Percentiles rank a stretch among this genome's conserved stretches.
These are phyloP conservation scores for Eonycteris spelaea DNA, from an alignment of 2,113 vertebrate genomes.

Conservation along the genomic window DNA sequence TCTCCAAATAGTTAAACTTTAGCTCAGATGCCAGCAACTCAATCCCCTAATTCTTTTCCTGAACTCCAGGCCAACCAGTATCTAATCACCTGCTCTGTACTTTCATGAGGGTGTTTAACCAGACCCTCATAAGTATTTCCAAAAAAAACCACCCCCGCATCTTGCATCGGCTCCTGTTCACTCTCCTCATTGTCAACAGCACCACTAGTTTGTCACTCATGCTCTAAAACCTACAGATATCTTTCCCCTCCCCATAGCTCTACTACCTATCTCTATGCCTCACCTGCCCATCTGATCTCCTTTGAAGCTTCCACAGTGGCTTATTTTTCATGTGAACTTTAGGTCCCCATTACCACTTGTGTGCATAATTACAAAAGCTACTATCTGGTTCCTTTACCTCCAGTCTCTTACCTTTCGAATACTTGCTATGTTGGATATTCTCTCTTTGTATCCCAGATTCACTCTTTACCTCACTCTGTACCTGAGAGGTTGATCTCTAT, in stretches of 20 bases:
- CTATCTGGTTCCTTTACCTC: neutral
- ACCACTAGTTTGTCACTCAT: neutral
- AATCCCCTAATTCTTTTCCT: neutral
- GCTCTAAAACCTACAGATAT: neutral
- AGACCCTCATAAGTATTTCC: neutral
- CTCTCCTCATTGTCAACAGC: neutral
- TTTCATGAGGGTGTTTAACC: neutral
- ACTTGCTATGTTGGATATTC: neutral
- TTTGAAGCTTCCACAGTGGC: neutral
- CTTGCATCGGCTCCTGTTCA: neutral
- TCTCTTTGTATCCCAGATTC: neutral
- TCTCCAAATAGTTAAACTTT: neutral
- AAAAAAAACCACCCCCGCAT: neutral
- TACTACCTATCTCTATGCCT: neutral
- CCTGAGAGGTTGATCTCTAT: neutral
- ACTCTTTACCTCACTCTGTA: neutral
- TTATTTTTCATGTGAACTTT: neutral
- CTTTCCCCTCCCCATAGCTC: neutral
- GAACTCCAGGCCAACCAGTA: neutral
- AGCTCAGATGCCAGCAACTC: neutral
- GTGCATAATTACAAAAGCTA: neutral
- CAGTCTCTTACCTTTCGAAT: neutral
- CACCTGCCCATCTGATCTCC: no score
- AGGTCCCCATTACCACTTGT: neutral
- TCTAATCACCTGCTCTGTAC: neutral